Conservation (phyloP, 2,113 vertebrate species). For the Nesoenas mayeri region DNA sequence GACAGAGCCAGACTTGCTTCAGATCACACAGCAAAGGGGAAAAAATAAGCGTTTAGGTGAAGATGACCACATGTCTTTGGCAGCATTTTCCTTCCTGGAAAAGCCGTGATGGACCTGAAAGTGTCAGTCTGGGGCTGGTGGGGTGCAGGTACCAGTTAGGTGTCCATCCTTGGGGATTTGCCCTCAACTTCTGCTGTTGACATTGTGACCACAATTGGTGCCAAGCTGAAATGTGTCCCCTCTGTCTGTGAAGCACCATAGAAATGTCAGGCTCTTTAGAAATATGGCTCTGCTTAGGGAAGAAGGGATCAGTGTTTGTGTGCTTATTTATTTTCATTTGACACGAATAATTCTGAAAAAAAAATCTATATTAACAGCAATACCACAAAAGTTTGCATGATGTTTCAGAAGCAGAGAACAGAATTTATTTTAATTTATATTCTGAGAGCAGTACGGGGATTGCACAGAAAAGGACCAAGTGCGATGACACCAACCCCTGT, state of each 20-base stretch:
- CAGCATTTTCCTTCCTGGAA: background rate
- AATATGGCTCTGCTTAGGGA: background rate
- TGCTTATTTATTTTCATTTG: background rate
- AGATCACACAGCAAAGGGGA: background rate
- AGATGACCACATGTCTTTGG: background rate
- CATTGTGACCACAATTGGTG: background rate
- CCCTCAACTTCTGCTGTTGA: background rate
- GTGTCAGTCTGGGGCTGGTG: background rate
- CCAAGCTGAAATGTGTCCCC: background rate
- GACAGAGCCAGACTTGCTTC: background rate
- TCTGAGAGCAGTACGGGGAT: background rate
- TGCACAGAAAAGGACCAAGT: background rate
- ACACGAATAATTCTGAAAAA: background rate
- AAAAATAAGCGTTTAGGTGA: background rate
- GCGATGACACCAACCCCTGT: background rate
- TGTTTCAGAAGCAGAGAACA: background rate
- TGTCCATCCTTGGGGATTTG: background rate
- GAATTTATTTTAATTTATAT: background rate
- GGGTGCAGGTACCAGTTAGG: rapidly evolving
- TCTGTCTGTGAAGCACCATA: background rate
- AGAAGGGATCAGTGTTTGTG: background rate
- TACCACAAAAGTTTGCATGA: background rate
- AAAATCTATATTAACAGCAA: background rate
- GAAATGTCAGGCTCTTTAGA: background rate
- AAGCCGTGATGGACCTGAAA: background rate